Percentiles rank a stretch among this genome's conserved stretches.
Evolutionary conservation across 2,888 invertebrate genomes (phyloP).

Genomic region (Myopa tessellatipennis): DNA sequence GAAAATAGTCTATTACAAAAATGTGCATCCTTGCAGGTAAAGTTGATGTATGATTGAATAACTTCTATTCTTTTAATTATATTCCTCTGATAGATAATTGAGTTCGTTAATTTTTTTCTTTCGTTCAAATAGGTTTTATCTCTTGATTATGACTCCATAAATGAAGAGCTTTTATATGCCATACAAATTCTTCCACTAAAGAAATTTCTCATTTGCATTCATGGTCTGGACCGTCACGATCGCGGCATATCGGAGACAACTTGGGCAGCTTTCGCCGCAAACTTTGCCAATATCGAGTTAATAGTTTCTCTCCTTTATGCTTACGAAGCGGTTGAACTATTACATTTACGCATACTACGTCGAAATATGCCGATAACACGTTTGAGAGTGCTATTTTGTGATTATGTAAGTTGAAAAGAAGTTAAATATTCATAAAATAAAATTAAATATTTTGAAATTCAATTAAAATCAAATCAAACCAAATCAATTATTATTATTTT

Average conservation of each 20-base stretch:
- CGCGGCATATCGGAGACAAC: constrained; percentile 74
- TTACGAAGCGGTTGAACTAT: constrained; percentile 73
- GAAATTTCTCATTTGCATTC: constrained; percentile 77
- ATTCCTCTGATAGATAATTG: too few species aligned
- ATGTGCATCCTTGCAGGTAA: constrained; percentile 72
- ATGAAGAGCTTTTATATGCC: constrained; percentile 64
- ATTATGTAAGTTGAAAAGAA: constrained; percentile 69
- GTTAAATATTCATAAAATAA: background rate
- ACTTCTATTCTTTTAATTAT: background rate
- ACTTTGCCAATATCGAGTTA: constrained; percentile 63
- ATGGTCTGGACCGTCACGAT: constrained; percentile 75
- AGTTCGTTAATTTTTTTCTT: background rate
- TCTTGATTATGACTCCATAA: constrained; percentile 66
- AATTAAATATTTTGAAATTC: background rate
- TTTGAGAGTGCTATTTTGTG: constrained; percentile 80
- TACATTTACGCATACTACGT: constrained; percentile 74
- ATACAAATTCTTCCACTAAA: constrained; percentile 69
- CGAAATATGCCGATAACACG: constrained; percentile 79
- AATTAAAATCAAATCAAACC: background rate
- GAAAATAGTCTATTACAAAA: constrained; percentile 72
- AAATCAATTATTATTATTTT: too few species aligned
- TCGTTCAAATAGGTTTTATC: constrained; percentile 57
- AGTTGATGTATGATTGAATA: background rate
- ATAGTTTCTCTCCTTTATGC: constrained; percentile 73
- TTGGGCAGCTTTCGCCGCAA: constrained; percentile 72